phyloP scores from a whole-genome alignment of 2,113 vertebrate genomes.

The Syrrhaptes paradoxus region DNA sequence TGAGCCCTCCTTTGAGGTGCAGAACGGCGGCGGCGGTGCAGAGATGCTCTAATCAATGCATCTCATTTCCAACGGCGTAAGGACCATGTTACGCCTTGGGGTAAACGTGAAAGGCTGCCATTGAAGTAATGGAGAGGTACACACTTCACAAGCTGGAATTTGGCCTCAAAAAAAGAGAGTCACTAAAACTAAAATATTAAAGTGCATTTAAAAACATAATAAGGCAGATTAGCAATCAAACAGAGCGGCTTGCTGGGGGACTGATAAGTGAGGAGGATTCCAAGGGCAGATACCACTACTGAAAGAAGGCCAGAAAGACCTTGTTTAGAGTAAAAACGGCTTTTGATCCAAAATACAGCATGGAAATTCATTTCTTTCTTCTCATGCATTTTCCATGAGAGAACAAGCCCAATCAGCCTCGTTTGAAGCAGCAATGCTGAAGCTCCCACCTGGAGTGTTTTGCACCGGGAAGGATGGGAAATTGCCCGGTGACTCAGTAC shows the following conservation, averaged over 20 bases:
- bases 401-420: constrained; percentile 31
- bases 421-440: neutral
- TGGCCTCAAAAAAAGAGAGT: neutral
- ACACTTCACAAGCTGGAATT: constrained; percentile 15
- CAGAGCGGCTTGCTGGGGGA: neutral
- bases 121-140: constrained; percentile 21
- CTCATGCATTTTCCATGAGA: constrained; percentile 62
- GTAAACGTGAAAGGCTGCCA: neutral
- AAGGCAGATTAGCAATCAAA: constrained; percentile 59
- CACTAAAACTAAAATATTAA: constrained; percentile 27
- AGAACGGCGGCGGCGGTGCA: neutral
- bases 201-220: constrained; percentile 54
- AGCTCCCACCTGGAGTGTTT: constrained; percentile 11
- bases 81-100: constrained; percentile 24
- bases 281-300: neutral
- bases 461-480: neutral
- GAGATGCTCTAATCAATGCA: constrained; percentile 35
- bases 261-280: neutral
- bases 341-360: neutral
- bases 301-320: neutral
- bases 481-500: neutral
- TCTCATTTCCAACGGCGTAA: neutral
- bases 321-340: neutral
- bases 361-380: neutral
- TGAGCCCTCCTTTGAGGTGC: neutral